Conservation (phyloP, 1,140 invertebrate genomes). For the Reticulitermes speratus region DNA sequence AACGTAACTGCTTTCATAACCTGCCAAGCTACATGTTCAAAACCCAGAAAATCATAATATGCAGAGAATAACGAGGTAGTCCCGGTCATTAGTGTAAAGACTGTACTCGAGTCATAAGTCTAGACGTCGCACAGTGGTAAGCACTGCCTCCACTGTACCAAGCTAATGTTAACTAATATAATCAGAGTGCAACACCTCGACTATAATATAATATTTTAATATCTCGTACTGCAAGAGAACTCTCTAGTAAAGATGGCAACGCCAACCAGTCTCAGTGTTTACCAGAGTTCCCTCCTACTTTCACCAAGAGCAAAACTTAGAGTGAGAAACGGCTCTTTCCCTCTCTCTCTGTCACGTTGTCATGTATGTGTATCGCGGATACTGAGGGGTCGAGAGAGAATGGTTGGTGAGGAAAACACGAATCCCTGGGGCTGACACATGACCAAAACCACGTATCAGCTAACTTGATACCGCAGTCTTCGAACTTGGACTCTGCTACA, state of each 20-base stretch:
- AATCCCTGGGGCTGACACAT: slow-evolving; percentile 2
- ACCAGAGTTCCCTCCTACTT: not conserved
- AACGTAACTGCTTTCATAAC: too few species aligned
- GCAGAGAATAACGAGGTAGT: too few species aligned
- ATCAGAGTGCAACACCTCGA: not conserved
- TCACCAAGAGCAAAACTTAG: not conserved
- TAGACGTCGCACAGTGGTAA: not conserved
- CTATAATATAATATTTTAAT: slow-evolving; percentile 2
- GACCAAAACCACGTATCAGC: not conserved
- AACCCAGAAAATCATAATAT: too few species aligned
- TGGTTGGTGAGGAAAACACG: not conserved
- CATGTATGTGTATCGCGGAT: not conserved
- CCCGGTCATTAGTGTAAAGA: not conserved
- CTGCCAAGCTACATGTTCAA: too few species aligned
- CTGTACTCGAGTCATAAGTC: not conserved
- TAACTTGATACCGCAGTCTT: not conserved
- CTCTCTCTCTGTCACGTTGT: not conserved
- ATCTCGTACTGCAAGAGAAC: not conserved
- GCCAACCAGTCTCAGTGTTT: not conserved
- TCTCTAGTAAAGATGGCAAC: not conserved
- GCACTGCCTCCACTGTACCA: not conserved
- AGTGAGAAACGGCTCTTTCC: not conserved
- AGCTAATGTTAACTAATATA: not conserved
- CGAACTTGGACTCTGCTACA: not conserved
- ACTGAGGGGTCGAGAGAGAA: not conserved